Conservation (phyloP, 2,888 invertebrate genomes). For the Neoscelio sp. region DNA sequence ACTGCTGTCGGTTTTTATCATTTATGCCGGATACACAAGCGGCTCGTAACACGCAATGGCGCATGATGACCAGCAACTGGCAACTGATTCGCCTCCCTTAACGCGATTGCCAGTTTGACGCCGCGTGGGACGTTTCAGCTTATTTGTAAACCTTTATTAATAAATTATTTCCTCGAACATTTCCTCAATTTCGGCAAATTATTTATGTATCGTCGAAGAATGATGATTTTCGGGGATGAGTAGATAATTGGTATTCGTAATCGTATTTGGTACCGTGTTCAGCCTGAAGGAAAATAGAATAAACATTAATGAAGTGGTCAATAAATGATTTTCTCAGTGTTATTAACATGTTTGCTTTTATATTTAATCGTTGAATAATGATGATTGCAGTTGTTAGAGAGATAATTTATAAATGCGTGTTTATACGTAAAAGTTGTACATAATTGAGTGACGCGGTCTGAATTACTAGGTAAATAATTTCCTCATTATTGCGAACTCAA, state of each 20-base stretch:
- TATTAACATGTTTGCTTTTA: not conserved
- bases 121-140: constrained; percentile 71
- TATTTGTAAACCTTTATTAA: constrained; percentile 66
- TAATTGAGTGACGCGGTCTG: not conserved
- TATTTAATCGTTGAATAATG: not conserved
- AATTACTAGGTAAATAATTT: not conserved
- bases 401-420: not conserved
- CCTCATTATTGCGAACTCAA: too few species aligned
- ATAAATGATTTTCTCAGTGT: not conserved
- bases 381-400: not conserved
- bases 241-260: not conserved
- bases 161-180: constrained; percentile 14
- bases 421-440: not conserved
- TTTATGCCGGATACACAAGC: constrained; percentile 75
- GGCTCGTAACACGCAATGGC: constrained; percentile 75
- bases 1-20: constrained; percentile 77
- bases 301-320: not conserved
- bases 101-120: constrained; percentile 68
- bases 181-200: too few species aligned
- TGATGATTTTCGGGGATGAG: too few species aligned
- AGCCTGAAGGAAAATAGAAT: too few species aligned
- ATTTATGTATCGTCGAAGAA: too few species aligned
- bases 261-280: too few species aligned
- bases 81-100: constrained; percentile 32
- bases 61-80: constrained; percentile 18